Conservation (phyloP, 2,888 invertebrate genomes). For the Caenorhabditis becei region DNA sequence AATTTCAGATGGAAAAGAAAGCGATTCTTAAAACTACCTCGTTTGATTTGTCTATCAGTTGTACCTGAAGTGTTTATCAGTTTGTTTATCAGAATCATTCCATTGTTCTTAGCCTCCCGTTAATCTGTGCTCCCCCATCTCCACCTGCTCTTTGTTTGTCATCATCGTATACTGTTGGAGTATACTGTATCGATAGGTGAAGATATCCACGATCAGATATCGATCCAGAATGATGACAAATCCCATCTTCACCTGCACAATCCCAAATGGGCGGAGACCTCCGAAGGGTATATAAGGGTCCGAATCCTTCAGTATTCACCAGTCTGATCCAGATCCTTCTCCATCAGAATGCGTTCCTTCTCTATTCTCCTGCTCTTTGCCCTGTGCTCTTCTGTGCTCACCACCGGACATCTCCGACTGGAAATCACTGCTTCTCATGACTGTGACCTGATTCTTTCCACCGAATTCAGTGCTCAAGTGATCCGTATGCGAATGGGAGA, state of each 20-base stretch:
- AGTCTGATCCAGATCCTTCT: too few species aligned
- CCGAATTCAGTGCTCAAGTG: slow-evolving; percentile 1
- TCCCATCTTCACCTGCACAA: background rate
- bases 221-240: slow-evolving; percentile 33
- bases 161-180: too few species aligned
- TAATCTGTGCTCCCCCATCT: too few species aligned
- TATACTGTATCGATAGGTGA: too few species aligned
- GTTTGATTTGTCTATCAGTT: too few species aligned
- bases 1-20: too few species aligned
- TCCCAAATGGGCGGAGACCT: background rate
- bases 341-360: slow-evolving; percentile 9
- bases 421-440: slow-evolving; percentile 34
- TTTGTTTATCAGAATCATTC: too few species aligned
- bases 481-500: slow-evolving; percentile 17
- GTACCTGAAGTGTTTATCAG: too few species aligned
- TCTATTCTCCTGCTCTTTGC: slow-evolving; percentile 17
- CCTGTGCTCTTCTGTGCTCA: background rate
- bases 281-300: background rate
- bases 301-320: background rate
- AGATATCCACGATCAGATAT: too few species aligned
- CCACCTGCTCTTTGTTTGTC: too few species aligned
- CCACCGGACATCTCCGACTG: slow-evolving; percentile 35
- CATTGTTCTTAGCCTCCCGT: too few species aligned
- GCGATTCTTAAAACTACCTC: too few species aligned
- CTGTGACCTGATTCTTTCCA: slow-evolving; percentile 7